Base-by-base conservation (phyloP, 2,113 vertebrate species). In the Rhombomys opimus region DNA sequence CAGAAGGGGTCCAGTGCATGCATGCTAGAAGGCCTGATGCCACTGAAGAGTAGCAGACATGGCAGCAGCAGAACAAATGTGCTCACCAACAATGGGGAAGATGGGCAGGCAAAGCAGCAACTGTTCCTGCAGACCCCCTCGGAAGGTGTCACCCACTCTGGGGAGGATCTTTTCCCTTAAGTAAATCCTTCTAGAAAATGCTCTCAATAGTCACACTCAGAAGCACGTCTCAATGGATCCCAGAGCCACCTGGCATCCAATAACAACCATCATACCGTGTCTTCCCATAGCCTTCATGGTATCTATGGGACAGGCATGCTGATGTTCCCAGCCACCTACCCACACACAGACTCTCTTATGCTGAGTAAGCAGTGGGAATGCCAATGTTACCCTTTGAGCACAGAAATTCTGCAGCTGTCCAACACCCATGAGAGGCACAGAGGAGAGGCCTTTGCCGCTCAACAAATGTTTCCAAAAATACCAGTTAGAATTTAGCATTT, bases 381-480 rank as follows among this genome's bases (percentile, higher is more conserved):
- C 87, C 87, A 95, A 97, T 97, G 98, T 97, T 96, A 94, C 94
- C 97, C 80, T 38, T 84, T 94, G 73, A n/a, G 30, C 0, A 0
- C 41, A 91, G 95, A 91, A 95, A 93, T 92, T 96, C 95, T 72
- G 89, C 78, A 35, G 96, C 3, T 95, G 97, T 91, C 96, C 95
- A 59, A 96, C 98, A 97, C 54, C 86, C 67, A 18, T 4, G 20
- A 54, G 65, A 95, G 96, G 94, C 70, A 59, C 13, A 68, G 90
- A 35, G 85, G 90, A 96, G 59, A 90, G 97, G 97, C 91, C 76
- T 73, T 61, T 76, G 70, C 68, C 75, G 89, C 96, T 97, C 89
- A 93, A 76, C 54, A 91, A 84, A 93, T 57, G 70, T 73, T 7
- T 94, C 97, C 9, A 94, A 97, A 98, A 98, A 95, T 27, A 97